Base-by-base conservation (phyloP, 2,888 invertebrate species). In the Plagodis pulveraria region DNA sequence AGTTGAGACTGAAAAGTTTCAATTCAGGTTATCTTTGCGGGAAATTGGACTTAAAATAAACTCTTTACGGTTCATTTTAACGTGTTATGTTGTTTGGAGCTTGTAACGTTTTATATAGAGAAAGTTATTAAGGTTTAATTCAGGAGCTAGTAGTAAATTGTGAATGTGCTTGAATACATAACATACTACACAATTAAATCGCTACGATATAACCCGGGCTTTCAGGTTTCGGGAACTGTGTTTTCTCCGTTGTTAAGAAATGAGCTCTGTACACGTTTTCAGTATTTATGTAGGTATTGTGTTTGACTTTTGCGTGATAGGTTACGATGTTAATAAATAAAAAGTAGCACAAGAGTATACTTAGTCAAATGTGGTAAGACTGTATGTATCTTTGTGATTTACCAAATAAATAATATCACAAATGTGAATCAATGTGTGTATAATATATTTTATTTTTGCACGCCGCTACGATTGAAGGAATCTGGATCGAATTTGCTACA, bases 61-160 rank as follows among this genome's bases (percentile, higher is more conserved):
- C 0, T 0, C 1, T 12, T 36, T 74, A 81, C 72, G 71, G 70
- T 70, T 66, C 45, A 61, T 57, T 72, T 76, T 81, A 38, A 63
- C 38, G 56, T 68, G 56, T 32, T 48, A 48, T 9, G 32, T 36
- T 2, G 8, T 52, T 40, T 9, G 55, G 53, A 33, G 47, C 58
- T 73, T 81, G 70, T 32, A 63, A 65, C 69, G 49, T 78, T 78
- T 67, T 55, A 54, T 55, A 57, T 56, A 41, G 53, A 50, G 57
- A 44, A 61, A 64, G 71, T 80, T 85, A 81, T 87, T 84, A 84
- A 73, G 76, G 81, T 84, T 87, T 87, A 87, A 83, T 88, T 83
- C 82, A 78, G 80, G 69, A 80, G 78, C 76, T 80, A 75, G 82
- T 75, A 80, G 83, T 87, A 82, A 83, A 86, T 86, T 85, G 74